Base-by-base conservation (phyloP, 2,888 invertebrate genomes). In the Heliconius ethilla region DNA sequence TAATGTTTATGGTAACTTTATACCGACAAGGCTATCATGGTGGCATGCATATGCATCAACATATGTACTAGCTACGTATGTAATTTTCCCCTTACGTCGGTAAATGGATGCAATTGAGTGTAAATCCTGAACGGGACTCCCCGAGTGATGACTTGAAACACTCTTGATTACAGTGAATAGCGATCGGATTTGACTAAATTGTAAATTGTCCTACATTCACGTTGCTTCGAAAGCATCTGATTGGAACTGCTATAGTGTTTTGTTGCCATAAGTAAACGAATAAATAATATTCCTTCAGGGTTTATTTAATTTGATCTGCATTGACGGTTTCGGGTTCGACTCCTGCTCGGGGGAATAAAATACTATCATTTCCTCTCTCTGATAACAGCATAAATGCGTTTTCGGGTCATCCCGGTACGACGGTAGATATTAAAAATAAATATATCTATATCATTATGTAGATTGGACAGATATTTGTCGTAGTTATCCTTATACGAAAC, bases 121-220 rank as follows among this genome's bases (percentile, higher is more conserved):
- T 69, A 62, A 78, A 73, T 73, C 25, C 45, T 59, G 67, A 65
- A n/a, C 75, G 69, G 76, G 69, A 73, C 73, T 37, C 73, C 33
- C 29, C 40, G 51, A 25, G 75, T 33, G 59, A 59, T 75, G 76
- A 79, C 78, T 69, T 79, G 70, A 73, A 73, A 76, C 75, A 76
- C 74, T 76, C 69, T 77, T 79, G 76, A 79, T 79, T 76, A 79
- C 62, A 74, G 59, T 72, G 76, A 79, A 79, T 27, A 3, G 73
- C 67, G 59, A 69, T 74, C 29, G 67, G 33, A 67, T 72, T 37
- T 67, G 73, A 72, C 65, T 73, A 55, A 62, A 77, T 74, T 62
- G 59, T 45, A 15, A 29, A 74, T 74, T 65, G 74, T 65, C 72
- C 15, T 69, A 69, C n/a, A 72, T 33, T 72, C 51, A 22, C 22